A percentile compares a stretch with the other conserved stretches of the same genome.
phyloP scores from a whole-genome alignment of 2,888 invertebrate genomes.

The Archips xylosteana region DNA sequence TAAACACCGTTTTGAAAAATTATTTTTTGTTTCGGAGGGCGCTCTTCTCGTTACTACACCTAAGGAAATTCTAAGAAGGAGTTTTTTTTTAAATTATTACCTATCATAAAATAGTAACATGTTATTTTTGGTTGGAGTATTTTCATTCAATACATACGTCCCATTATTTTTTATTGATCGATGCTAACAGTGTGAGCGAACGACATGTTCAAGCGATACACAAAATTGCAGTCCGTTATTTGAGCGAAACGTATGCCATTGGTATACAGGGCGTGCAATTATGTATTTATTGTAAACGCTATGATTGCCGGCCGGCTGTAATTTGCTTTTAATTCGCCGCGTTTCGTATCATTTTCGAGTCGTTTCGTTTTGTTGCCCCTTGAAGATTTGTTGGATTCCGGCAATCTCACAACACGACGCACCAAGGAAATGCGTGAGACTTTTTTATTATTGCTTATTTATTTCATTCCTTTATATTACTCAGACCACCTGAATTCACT shows the following conservation, averaged over 20 bases:
- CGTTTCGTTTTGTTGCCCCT: slow-evolving; percentile 75
- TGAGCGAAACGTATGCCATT: slow-evolving; percentile 77
- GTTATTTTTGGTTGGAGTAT: too few relatives aligned
- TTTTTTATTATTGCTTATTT: slow-evolving; percentile 2
- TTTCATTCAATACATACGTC: too few relatives aligned
- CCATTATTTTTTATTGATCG: slow-evolving; percentile 11
- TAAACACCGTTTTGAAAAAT: too few relatives aligned
- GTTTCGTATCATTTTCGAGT: slow-evolving; percentile 83
- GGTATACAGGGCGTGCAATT: slow-evolving; percentile 83
- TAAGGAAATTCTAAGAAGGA: too few relatives aligned
- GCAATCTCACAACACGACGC: slow-evolving; percentile 24
- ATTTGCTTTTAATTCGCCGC: slow-evolving; percentile 84
- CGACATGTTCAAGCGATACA: slow-evolving; percentile 59
- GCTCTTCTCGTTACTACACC: too few relatives aligned
- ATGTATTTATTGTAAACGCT: slow-evolving; percentile 86
- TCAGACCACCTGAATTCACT: slow-evolving; percentile 14
- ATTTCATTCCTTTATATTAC: neutral
- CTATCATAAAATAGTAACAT: too few relatives aligned
- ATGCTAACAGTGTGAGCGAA: slow-evolving; percentile 45
- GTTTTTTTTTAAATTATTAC: too few relatives aligned
- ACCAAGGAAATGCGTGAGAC: slow-evolving; percentile 18
- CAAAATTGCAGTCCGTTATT: slow-evolving; percentile 72
- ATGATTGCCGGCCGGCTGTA: slow-evolving; percentile 82
- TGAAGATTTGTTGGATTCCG: slow-evolving; percentile 67
- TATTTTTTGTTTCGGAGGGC: too few relatives aligned